A percentile compares a stretch with the other conserved stretches of the same genome.
Evolutionary conservation across 2,888 invertebrate genomes (phyloP).

Genomic region (Drosophila paracracens): DNA sequence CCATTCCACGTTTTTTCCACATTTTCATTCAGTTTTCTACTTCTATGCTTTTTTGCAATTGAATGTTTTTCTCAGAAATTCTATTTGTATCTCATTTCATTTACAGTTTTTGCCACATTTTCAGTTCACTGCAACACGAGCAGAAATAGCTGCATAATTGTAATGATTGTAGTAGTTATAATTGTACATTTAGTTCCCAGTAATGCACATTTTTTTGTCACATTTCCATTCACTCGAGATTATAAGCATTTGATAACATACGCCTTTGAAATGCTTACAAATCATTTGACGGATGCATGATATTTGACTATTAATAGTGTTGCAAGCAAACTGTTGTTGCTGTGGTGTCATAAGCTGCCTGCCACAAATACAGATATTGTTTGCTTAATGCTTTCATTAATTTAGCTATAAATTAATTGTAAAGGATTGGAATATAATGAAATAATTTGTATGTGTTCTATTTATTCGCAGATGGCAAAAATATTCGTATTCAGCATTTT

Average conservation of each 20-base stretch:
- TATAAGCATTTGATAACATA: conserved; percentile 6
- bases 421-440: background rate
- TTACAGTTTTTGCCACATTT: conserved; percentile 8
- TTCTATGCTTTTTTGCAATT: background rate
- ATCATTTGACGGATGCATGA: conserved; percentile 14
- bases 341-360: background rate
- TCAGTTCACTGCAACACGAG: background rate
- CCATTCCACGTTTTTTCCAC: background rate
- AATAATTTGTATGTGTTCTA: conserved; percentile 12
- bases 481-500: conserved; percentile 3
- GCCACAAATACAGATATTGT: background rate
- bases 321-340: background rate
- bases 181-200: background rate
- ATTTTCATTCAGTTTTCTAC: background rate
- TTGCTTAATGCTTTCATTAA: background rate
- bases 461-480: conserved; percentile 13
- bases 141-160: background rate
- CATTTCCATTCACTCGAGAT: conserved; percentile 6
- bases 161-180: background rate
- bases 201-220: background rate
- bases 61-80: background rate
- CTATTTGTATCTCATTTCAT: conserved; percentile 13
- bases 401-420: background rate
- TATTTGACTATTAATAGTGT: conserved; percentile 3
- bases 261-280: background rate